Base-by-base conservation (phyloP, 2,113 vertebrate genomes). In the Otolemur garnettii region DNA sequence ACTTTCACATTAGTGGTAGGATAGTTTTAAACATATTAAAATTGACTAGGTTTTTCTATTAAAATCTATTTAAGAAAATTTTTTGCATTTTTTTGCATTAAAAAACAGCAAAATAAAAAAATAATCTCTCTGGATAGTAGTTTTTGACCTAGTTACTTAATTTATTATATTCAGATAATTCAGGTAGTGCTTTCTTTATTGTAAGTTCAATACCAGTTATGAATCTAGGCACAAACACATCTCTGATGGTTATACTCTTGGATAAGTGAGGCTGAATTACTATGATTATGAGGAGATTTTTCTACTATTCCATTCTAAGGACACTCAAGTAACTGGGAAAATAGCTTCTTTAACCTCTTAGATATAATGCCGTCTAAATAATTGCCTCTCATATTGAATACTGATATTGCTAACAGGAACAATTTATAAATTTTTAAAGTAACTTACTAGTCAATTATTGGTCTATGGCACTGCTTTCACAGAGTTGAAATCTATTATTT, bases 321-420 rank as follows among this genome's bases (percentile, higher is more conserved):
- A 30, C 45, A 57, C 53, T 75, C 26, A 53, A 69, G 38, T 69
- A 88, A n/a, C 42, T 81, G 15, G 21, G 45, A 45, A 71, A 94
- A 30, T 55, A 84, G 14, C 57, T 88, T 60, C 75, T 90, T 90
- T 60, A 82, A 59, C 7, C 8, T 94, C 62, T 66, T 66, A 86
- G 8, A 66, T 85, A 14, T 24, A 72, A 38, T 81, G 28, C 74
- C 71, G 90, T 72, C 84, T 88, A 35, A 94, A 96, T 53, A 91
- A 38, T 86, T 66, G 38, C 59, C 35, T 87, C 38, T 30, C 80
- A 81, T 79, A n/a, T 9, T 75, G 28, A 95, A 57, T 50, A 64
- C 17, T 84, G 5, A 42, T 42, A 90, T 64, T 71, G 1, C 35
- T 86, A 50, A 66, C 14, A 72, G 42, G 50, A 71, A 89, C 57